phyloP scores from a whole-genome alignment of 2,797 vertebrate genomes.

The Rhynchonycteris naso region DNA sequence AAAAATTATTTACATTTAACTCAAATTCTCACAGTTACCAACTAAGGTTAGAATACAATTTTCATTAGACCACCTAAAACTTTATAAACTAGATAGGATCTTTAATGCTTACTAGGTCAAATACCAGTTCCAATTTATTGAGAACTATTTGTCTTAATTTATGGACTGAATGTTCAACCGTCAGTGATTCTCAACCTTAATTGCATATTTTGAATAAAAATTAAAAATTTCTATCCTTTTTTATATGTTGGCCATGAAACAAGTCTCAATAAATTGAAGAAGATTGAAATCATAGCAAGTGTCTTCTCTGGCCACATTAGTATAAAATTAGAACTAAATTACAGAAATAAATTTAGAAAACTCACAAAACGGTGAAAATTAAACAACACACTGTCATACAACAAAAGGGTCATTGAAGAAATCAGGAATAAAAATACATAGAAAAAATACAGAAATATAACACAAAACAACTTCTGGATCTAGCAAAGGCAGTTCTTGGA shows the following conservation, averaged over 20 bases:
- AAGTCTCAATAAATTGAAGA: neutral
- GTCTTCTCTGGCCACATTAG: too few species aligned
- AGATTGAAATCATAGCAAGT: neutral
- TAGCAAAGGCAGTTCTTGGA: neutral
- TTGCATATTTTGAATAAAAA: conserved; percentile 9
- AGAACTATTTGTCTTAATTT: neutral
- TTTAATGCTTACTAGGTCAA: neutral
- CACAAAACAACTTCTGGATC: neutral
- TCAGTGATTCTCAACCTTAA: neutral
- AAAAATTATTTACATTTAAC: neutral
- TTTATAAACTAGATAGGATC: neutral
- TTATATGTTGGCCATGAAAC: neutral
- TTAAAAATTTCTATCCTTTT: neutral
- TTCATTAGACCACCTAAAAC: neutral
- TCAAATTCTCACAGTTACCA: neutral
- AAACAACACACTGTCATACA: neutral
- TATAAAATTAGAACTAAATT: neutral
- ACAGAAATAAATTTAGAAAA: neutral
- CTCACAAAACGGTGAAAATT: neutral
- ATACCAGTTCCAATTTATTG: neutral
- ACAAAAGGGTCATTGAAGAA: neutral
- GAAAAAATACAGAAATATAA: neutral
- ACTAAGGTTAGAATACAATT: neutral
- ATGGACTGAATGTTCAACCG: neutral
- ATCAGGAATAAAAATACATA: neutral